Evolutionary conservation across 2,797 vertebrate genomes (phyloP).

Genomic region (Amazona ochrocephala): DNA sequence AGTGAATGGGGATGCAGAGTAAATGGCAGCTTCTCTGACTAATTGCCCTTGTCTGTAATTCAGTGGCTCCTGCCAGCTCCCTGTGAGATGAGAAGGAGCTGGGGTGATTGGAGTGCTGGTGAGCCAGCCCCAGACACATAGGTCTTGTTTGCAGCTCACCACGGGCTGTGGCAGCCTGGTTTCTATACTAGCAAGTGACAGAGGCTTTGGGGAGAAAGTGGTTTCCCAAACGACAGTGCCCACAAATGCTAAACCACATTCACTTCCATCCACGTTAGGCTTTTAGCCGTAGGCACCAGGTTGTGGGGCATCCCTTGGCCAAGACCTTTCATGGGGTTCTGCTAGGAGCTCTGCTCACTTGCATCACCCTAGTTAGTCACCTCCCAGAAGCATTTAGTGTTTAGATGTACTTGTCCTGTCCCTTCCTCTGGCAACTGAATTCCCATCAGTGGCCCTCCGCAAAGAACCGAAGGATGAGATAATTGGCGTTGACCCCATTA

Average conservation of each 20-base stretch:
- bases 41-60: not conserved
- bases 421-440: not conserved
- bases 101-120: accelerated
- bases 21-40: not conserved
- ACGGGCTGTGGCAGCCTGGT: not conserved
- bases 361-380: not conserved
- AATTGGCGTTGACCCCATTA: not conserved
- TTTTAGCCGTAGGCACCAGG: not conserved
- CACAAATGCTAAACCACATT: not conserved
- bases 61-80: not conserved
- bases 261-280: accelerated
- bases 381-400: not conserved
- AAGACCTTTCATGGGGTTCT: not conserved
- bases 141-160: not conserved
- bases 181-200: not conserved
- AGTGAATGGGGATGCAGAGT: not conserved
- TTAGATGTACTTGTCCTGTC: not conserved
- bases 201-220: not conserved
- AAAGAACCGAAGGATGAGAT: not conserved
- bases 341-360: not conserved
- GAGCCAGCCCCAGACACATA: not conserved
- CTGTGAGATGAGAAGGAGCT: not conserved
- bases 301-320: not conserved
- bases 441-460: not conserved
- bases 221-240: not conserved